Conservation (phyloP, 1,140 invertebrate genomes). For the Drosophila hydei region DNA sequence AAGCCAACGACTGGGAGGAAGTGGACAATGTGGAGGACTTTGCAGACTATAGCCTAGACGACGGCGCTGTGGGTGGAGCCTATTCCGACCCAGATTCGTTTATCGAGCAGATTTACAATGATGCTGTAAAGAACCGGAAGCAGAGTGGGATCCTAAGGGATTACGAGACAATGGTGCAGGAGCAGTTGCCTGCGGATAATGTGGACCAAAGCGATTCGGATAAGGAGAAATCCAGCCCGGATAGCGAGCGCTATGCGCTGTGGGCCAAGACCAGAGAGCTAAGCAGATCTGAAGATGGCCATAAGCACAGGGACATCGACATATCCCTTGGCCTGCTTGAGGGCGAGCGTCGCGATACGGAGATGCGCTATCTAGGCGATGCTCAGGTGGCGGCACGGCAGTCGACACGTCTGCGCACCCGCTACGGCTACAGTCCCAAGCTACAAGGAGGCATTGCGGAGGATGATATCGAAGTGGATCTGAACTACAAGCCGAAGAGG, state of each 20-base stretch:
- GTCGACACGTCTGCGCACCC: slow-evolving; percentile 68
- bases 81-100: slow-evolving; percentile 76
- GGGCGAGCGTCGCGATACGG: slow-evolving; percentile 57
- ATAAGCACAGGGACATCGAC: slow-evolving; percentile 47
- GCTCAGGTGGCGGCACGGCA: slow-evolving; percentile 64
- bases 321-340: slow-evolving; percentile 56
- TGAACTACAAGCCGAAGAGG: slow-evolving; percentile 73
- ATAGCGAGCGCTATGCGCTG: slow-evolving; percentile 64
- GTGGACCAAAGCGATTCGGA: slow-evolving; percentile 58
- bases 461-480: slow-evolving; percentile 74
- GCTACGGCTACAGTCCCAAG: slow-evolving; percentile 74
- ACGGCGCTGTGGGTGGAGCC: slow-evolving; percentile 70
- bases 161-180: slow-evolving; percentile 73
- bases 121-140: slow-evolving; percentile 76
- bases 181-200: slow-evolving; percentile 60
- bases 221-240: slow-evolving; percentile 64
- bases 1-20: slow-evolving; percentile 77
- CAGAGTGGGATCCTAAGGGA: slow-evolving; percentile 76
- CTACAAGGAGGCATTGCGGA: slow-evolving; percentile 50
- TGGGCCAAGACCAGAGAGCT: slow-evolving; percentile 68
- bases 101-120: slow-evolving; percentile 82
- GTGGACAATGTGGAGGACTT: slow-evolving; percentile 61
- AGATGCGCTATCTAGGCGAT: slow-evolving; percentile 75
- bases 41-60: slow-evolving; percentile 56
- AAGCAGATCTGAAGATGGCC: slow-evolving; percentile 38